Base-by-base conservation (phyloP, 2,888 invertebrate species). In the Sinelater perroti region DNA sequence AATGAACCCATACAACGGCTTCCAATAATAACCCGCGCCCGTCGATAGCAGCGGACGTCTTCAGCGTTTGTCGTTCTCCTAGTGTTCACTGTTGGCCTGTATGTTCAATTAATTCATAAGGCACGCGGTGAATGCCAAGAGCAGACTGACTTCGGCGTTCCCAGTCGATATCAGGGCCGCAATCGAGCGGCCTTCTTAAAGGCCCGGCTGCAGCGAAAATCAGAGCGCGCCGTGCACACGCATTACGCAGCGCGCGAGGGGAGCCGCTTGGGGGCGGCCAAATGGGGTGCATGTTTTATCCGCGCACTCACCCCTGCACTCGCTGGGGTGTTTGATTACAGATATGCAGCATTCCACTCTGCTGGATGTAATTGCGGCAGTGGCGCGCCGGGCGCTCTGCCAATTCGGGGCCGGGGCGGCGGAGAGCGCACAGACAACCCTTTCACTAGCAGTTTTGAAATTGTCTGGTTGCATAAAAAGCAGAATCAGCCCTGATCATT, bases 51-150 rank as follows among this genome's bases (percentile, higher is more conserved):
- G 24, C 24, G 40, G 24, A 13, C 24, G 21, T 40, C 40, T 36
- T 20, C 33, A 42, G 28, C 57, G 67, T 72, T 81, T 78, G 85
- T 85, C 87, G 82, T 83, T 83, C 90, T 93, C 93, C 92, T 93
- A 89, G 93, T 91, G 88, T 93, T 92, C 93, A 93, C 93, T 92
- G 91, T 87, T 87, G 89, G 90, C 87, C 92, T 93, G 86, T 95
- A 95, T 94, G 89, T 88, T 83, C 84, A 80, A 74, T 80, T 78
- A 35, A 79, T 85, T 89, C 93, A 93, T 95, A 95, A 95, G 95
- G 95, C 95, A 95, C 95, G 95, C 95, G 95, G 95, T 95, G 95
- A 95, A 95, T 95, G 95, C 95, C 95, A 95, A 95, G 94, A 93
- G 93, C 89, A 90, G 90, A 88, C 90, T 83, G 75, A 78, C 75